Conservation (phyloP, 2,113 vertebrate genomes). For the Smithornis capensis region DNA sequence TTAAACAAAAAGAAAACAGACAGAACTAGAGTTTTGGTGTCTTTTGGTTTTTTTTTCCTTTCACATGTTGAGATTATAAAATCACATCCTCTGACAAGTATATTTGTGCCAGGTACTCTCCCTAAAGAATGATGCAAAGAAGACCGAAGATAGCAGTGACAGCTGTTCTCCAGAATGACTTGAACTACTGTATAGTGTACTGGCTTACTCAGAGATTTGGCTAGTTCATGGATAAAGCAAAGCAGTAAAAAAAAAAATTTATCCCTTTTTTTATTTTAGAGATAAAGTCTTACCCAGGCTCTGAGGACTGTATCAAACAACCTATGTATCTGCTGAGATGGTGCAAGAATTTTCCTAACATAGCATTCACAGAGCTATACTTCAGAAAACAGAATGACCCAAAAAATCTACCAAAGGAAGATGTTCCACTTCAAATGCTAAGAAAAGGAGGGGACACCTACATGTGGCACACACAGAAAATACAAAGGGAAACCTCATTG, state of each 20-base stretch:
- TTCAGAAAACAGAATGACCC: background rate
- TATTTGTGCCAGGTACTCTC: background rate
- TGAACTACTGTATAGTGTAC: background rate
- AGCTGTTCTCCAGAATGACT: background rate
- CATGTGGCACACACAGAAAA: background rate
- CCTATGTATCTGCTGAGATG: background rate
- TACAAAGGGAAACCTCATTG: background rate
- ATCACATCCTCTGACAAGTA: background rate
- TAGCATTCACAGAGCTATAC: background rate
- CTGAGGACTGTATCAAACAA: background rate
- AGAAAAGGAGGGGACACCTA: background rate
- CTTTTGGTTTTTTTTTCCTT: background rate
- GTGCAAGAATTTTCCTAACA: background rate
- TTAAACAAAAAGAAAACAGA: background rate
- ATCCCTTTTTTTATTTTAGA: background rate
- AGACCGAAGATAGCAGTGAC: background rate
- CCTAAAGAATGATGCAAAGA: accelerated
- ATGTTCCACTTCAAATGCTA: background rate
- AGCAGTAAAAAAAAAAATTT: background rate
- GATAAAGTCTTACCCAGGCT: background rate
- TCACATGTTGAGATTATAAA: background rate
- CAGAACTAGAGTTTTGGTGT: background rate
- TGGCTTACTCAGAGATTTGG: background rate
- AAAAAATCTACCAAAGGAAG: background rate
- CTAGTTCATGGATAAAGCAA: background rate